Evolutionary conservation across 1,140 invertebrate species (phyloP), one percentile per base, ranked within the genome.

Genomic region (Lordiphosa mommai): DNA sequence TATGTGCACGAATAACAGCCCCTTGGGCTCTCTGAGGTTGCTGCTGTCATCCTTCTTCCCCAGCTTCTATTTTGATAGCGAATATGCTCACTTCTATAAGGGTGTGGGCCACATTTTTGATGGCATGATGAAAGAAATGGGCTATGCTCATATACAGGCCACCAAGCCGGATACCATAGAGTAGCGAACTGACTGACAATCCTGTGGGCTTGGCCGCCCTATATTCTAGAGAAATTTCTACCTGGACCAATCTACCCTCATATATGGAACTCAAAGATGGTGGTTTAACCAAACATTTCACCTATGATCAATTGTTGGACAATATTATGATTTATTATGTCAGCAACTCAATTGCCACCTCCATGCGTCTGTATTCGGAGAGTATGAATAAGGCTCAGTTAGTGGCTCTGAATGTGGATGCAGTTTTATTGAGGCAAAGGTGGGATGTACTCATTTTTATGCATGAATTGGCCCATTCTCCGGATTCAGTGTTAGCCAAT

Each of bases 101-200:
- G 93, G 94, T 0, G 29, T 94, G 3, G 85, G 74, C 0, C 59
- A 91, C 8, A 57, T 91, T 1, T 91, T 92, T 4, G 37, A 41
- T n/a, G n/a, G 51, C 41, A 1, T 95, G 0, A 6, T 96, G 0
- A 90, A 92, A 68, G 96, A 97, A 88, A 87, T 87, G 36, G 97
- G 96, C 7, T 98, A 98, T 72, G 72, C 95, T 14, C 95, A 96
- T 79, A 88, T 98, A 27, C 96, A 98, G 89, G 91, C 95, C 1
- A 96, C 95, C 0, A 97, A 97, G 88, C 97, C 97, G 5, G 96
- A 98, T 84, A 98, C 97, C 8, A 90, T 98, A 52, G 93, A n/a
- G 93, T 46, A 90, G 91, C 8, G 92, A 91, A 1, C 69, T 95
- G 49, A 87, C 89, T 2, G 91, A 94, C 44, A 93, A 93, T 5